A percentile compares a stretch with the other conserved stretches of the same genome.
Conservation (phyloP, 2,888 invertebrate species). For the Amiota communis region DNA sequence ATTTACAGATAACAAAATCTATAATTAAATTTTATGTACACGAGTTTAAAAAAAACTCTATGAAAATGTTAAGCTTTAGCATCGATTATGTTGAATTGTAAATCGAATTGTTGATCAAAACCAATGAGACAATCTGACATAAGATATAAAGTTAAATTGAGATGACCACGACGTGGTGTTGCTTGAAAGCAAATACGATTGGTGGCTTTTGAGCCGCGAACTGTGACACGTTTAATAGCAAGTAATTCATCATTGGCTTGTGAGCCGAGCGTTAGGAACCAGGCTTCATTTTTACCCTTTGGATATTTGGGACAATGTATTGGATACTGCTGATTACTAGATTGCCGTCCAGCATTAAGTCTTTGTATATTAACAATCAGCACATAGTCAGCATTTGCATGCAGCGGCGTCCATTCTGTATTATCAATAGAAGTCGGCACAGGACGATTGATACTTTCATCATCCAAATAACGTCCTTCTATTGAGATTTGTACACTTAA, state of each 20-base stretch:
- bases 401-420: constrained; percentile 77
- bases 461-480: constrained; percentile 75
- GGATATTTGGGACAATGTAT: constrained; percentile 90
- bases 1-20: too few relatives aligned
- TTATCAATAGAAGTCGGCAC: constrained; percentile 69
- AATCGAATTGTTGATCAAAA: constrained; percentile 89
- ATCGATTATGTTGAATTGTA: constrained; percentile 75
- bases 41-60: too few relatives aligned
- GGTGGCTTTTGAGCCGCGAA: constrained; percentile 74
- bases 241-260: constrained; percentile 81
- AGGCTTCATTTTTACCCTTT: constrained; percentile 95
- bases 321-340: constrained; percentile 73
- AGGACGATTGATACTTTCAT: constrained; percentile 53
- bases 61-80: constrained; percentile 44
- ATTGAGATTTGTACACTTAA: constrained; percentile 76
- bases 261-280: constrained; percentile 91
- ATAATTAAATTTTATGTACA: too few relatives aligned
- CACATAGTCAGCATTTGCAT: constrained; percentile 84
- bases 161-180: constrained; percentile 81
- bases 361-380: constrained; percentile 77
- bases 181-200: constrained; percentile 78
- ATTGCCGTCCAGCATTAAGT: constrained; percentile 73
- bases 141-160: constrained; percentile 85
- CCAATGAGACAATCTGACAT: constrained; percentile 95
- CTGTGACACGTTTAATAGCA: constrained; percentile 84